Conservation (phyloP, 2,113 vertebrate genomes). For the Upupa epops region DNA sequence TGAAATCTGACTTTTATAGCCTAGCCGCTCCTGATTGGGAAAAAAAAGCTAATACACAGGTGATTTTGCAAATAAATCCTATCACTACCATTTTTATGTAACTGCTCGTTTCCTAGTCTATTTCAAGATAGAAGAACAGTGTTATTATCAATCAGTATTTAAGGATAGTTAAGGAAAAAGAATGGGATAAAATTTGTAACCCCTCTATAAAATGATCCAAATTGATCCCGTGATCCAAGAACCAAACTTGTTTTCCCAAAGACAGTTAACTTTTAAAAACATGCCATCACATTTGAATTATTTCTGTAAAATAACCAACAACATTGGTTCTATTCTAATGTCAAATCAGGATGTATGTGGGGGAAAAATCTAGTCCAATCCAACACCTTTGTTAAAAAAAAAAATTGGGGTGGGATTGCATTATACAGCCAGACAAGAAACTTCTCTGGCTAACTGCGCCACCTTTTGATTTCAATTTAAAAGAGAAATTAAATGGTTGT, state of each 20-base stretch:
- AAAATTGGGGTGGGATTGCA: conserved; percentile 38
- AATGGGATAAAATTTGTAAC: neutral
- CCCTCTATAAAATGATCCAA: neutral
- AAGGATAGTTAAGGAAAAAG: neutral
- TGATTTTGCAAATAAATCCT: neutral
- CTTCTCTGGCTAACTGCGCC: conserved; percentile 60
- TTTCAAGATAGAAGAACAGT: neutral
- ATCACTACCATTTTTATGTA: neutral
- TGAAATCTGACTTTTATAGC: neutral
- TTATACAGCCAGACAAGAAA: conserved; percentile 52
- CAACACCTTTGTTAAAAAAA: conserved; percentile 9
- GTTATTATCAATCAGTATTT: neutral
- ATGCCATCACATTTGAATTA: neutral
- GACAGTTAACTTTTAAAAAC: neutral
- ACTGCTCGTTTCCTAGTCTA: neutral
- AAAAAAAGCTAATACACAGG: neutral
- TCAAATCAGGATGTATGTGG: neutral
- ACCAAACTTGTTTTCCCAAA: neutral
- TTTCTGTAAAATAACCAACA: neutral
- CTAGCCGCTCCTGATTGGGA: neutral
- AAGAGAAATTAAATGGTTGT: conserved; percentile 44
- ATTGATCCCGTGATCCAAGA: neutral
- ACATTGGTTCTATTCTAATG: neutral
- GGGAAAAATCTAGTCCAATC: neutral
- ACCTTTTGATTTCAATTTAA: conserved; percentile 64